These are phyloP conservation scores for Pogonocichla stellata DNA, from an alignment of 2,113 vertebrate genomes.

Conservation along the genomic window DNA sequence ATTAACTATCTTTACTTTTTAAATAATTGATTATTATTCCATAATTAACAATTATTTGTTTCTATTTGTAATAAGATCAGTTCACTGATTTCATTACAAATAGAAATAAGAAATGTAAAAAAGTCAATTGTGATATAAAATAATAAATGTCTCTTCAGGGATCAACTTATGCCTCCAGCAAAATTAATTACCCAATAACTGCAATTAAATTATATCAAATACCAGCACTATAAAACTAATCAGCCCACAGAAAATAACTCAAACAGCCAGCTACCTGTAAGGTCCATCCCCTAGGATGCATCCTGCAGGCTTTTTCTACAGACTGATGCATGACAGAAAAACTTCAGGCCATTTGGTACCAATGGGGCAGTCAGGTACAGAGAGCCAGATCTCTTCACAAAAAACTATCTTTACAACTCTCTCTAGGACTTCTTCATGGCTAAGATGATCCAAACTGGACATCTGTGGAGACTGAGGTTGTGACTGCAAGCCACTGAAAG, in stretches of 20 bases:
- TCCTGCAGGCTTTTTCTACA: neutral
- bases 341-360: neutral
- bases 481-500: neutral
- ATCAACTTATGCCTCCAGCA: neutral
- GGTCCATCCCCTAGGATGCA: neutral
- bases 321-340: neutral
- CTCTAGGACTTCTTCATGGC: neutral
- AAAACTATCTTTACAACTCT: neutral
- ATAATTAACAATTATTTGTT: neutral
- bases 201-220: neutral
- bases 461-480: neutral
- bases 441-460: neutral
- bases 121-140: neutral
- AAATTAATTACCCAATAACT: neutral
- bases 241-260: neutral
- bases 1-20: neutral
- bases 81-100: neutral
- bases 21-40: neutral
- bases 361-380: neutral
- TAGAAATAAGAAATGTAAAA: neutral
- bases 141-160: neutral
- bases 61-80: neutral
- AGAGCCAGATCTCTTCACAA: neutral
- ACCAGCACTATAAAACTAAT: neutral
- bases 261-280: neutral